Conservation (phyloP, 2,888 invertebrate species). For the Drosophila ezoana region DNA sequence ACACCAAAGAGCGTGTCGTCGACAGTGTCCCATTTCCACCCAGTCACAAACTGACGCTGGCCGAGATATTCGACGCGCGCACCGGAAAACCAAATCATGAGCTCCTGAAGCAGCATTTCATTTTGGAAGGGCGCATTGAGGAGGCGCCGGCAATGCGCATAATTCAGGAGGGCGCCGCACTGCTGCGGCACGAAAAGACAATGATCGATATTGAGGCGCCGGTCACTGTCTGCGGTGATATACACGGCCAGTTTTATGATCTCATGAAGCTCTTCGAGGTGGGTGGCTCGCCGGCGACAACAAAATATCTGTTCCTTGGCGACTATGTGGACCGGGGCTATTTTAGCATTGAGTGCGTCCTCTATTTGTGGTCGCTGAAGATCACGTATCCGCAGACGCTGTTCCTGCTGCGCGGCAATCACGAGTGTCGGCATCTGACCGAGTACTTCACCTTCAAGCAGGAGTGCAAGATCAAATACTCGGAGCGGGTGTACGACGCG, state of each 20-base stretch:
- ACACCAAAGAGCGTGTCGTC: slow-evolving; percentile 83
- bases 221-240: slow-evolving; percentile 99
- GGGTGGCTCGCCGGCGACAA: slow-evolving; percentile 98
- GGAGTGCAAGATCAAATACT: slow-evolving; percentile 99
- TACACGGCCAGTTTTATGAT: slow-evolving; percentile 99
- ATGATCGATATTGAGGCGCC: slow-evolving; percentile 99
- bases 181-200: slow-evolving; percentile 96
- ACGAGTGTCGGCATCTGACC: slow-evolving; percentile 99
- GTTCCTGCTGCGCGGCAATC: slow-evolving; percentile 99
- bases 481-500: slow-evolving; percentile 99
- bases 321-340: slow-evolving; percentile 99
- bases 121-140: slow-evolving; percentile 99
- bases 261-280: slow-evolving; percentile 99
- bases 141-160: slow-evolving; percentile 98
- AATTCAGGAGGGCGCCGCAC: slow-evolving; percentile 97
- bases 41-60: slow-evolving; percentile 96
- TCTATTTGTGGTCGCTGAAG: slow-evolving; percentile 99
- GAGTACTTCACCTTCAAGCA: slow-evolving; percentile 99
- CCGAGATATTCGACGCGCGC: slow-evolving; percentile 98
- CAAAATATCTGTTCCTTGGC: slow-evolving; percentile 99
- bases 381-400: slow-evolving; percentile 98
- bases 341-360: slow-evolving; percentile 93
- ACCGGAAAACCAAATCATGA: slow-evolving; percentile 98
- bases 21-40: slow-evolving; percentile 99
- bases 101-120: slow-evolving; percentile 99